A percentile compares a stretch with the other conserved stretches of the same genome.
phyloP scores from a whole-genome alignment of 2,888 invertebrate genomes.

The Chironomus tentans region DNA sequence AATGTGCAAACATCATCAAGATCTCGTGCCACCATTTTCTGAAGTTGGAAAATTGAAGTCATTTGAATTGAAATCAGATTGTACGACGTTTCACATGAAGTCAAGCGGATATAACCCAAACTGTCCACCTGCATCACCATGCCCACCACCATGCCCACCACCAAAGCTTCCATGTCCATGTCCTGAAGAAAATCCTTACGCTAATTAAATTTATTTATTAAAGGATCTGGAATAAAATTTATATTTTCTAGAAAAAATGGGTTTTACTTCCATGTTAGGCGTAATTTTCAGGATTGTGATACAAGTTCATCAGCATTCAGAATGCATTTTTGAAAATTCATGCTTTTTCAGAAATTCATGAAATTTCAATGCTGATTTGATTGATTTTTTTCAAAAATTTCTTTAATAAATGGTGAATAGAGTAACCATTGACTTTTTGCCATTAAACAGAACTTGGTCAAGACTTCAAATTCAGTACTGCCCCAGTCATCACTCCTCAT shows the following conservation, averaged over 20 bases:
- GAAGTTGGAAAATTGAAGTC: constrained; percentile 10
- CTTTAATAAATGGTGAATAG: too few relatives aligned
- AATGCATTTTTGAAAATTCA: too few relatives aligned
- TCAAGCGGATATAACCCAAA: background rate
- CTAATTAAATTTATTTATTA: background rate
- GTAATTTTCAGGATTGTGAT: background rate
- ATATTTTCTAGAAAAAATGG: background rate
- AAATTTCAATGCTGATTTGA: too few relatives aligned
- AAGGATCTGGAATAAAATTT: background rate
- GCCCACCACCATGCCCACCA: background rate
- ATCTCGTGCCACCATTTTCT: constrained; percentile 8
- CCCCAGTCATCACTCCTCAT: too few relatives aligned
- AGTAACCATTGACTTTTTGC: too few relatives aligned
- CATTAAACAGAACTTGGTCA: too few relatives aligned
- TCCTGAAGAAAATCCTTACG: background rate
- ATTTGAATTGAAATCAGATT: constrained; percentile 20
- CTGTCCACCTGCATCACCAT: background rate
- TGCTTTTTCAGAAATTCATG: too few relatives aligned
- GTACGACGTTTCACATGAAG: constrained; percentile 21
- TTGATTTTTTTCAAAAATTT: too few relatives aligned
- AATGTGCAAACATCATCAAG: constrained; percentile 18
- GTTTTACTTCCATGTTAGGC: background rate
- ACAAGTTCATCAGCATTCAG: too few relatives aligned
- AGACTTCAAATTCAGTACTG: too few relatives aligned
- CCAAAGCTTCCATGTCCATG: constrained; percentile 3